Evolutionary conservation across 2,113 vertebrate species (phyloP), one percentile per base, ranked within the genome.

Genomic region (Isurus oxyrinchus): DNA sequence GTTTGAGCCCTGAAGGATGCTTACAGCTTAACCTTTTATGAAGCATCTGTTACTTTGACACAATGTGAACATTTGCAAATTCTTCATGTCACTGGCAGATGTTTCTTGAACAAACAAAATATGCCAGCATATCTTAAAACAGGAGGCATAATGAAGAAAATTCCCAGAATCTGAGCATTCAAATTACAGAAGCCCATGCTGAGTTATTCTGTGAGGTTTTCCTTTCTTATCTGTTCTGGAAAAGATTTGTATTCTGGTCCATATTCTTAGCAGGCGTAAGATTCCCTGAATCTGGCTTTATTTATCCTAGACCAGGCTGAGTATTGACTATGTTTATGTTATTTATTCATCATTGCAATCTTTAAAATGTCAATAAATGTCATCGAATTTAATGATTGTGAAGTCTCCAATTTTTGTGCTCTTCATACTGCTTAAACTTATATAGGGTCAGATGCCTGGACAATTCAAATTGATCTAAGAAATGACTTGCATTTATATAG

Each of bases 21-120:
- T 63, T 40, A 94, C 59, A 49, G 59, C 59, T 40, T 63, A 94
- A 66, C 90, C 59, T 63, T 94, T 40, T 66, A 94, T 63, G 59
- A 94, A 94, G 35, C 90, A 61, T 94, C 90, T 94, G 90, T 66
- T 94, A 63, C n/a, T 94, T 63, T 63, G 90, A 94, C 90, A 94
- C 35, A 66, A 66, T 94, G n/a, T 61, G 90, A 94, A 66, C n/a
- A 94, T 94, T 63, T 66, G 57, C 90, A 94, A 61, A 63, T 63
- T 63, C 59, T 94, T 63, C 90, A 94, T 94, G n/a, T 94, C 90
- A 94, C 35, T 21, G 19, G 59, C 90, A 94, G n/a, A 94, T 94
- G 90, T 94, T 94, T 63, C 25, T 94, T 94, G 5, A 40, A 61
- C 35, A 94, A 94, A 61, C 19, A 63, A 63, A 94, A 66, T 94